Base-by-base conservation (phyloP, 2,888 invertebrate genomes). In the Adineta ricciae region DNA sequence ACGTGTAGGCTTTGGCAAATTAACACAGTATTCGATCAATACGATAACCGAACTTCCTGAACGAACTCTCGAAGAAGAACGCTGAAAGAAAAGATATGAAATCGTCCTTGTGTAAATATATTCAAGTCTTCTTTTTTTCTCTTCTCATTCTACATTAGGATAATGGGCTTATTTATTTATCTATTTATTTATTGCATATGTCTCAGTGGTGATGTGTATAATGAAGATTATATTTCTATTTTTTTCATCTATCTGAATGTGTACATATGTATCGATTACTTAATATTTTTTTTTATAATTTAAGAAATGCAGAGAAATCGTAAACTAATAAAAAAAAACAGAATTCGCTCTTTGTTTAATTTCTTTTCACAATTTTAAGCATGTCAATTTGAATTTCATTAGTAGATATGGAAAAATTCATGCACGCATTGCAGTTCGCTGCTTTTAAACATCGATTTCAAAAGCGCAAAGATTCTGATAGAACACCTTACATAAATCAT, bases 391-490 rank as follows among this genome's bases (percentile, higher is more conserved):
- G 56, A 56, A n/a, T n/a, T 46, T 11, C 11, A 46, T 8, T 46
- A 5, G 11, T 64, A 64, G 64, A 64, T 64, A 78, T 78, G 78
- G 78, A 78, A 38, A 78, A 41, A n/a, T 38, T 78, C 41, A 78
- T 78, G 78, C 19, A 41, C 8, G 83, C 83, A 21, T 11, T 83
- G 9, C 32, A 83, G 14, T 83, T 83, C 50, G 83, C 83, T 32
- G 83, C 83, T 36, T 2, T 27, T 32, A 83, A 83, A 83, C 83
- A 83, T 50, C 14, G 50, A 50, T 36, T 50, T 50, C 83, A 86
- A 41, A 86, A 54, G 82, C 46, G 84, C 64, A 84, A 52, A 41
- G 84, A 85, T 83, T n/a, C 27, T 32, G 83, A 86, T 82, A 9
- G 14, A 38, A 46, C 49, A 50, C 41, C 36, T 2, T 36, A 85